These are phyloP conservation scores for Dunckerocampus dactyliophorus DNA, from an alignment of 2,113 vertebrate species.

Conservation along the genomic window DNA sequence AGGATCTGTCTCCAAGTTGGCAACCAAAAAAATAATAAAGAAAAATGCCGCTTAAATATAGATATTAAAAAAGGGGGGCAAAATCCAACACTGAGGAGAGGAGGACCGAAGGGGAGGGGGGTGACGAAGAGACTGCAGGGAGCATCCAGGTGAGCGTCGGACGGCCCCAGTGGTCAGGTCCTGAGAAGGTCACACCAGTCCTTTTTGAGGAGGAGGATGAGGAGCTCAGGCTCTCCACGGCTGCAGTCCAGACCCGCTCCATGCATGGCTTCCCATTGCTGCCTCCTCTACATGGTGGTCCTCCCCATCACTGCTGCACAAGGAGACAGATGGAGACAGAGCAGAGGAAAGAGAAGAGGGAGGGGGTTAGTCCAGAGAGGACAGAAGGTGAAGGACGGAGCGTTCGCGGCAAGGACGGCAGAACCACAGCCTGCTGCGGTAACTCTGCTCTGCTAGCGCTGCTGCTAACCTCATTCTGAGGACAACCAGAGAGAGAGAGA, in stretches of 20 bases:
- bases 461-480: slow-evolving; percentile 68
- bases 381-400: slow-evolving; percentile 13
- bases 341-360: slow-evolving; percentile 13
- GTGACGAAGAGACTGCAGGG: slow-evolving; percentile 41
- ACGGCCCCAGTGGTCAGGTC: slow-evolving; percentile 67
- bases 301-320: slow-evolving; percentile 78
- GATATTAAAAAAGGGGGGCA: slow-evolving; percentile 22
- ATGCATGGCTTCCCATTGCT: slow-evolving; percentile 87
- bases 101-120: slow-evolving; percentile 39
- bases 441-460: slow-evolving; percentile 28
- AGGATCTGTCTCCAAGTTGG: slow-evolving; percentile 45
- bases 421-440: slow-evolving; percentile 4
- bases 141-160: slow-evolving; percentile 66
- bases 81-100: slow-evolving; percentile 35
- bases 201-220: slow-evolving; percentile 36
- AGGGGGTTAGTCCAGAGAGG: slow-evolving; percentile 7
- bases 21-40: slow-evolving; percentile 22
- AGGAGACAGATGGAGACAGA: slow-evolving; percentile 41
- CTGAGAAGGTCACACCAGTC: slow-evolving; percentile 53
- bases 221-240: slow-evolving; percentile 81
- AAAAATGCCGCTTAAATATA: slow-evolving; percentile 23
- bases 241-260: slow-evolving; percentile 88
- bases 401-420: background rate
- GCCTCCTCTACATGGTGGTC: slow-evolving; percentile 89
- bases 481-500: slow-evolving; percentile 33